Evolutionary conservation across 2,888 invertebrate species (phyloP), one percentile per base, ranked within the genome.

Genomic region (Mythimna loreyi): DNA sequence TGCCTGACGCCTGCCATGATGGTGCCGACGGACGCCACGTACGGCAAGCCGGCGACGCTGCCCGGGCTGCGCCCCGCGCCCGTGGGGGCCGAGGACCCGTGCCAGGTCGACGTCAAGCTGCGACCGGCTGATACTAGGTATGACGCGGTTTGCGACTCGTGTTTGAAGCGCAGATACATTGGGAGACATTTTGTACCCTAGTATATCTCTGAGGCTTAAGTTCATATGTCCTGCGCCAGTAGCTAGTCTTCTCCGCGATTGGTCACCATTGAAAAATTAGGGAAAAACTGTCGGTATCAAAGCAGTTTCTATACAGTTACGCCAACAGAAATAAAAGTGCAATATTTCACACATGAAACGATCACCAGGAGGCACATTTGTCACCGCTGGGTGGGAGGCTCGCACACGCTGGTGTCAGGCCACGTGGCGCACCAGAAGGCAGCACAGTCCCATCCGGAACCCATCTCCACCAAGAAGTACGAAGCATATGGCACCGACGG

Each of bases 401-500:
- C 86, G 0, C 81, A 80, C 68, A 80, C 82, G 16, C 52, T 80
- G 67, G 1, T 82, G 30, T 11, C 85, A 11, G 83, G 75, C 6
- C 75, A 75, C 67, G 81, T 84, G 53, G 58, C 76, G 52, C 86
- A 85, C 6, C 85, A 78, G 78, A 76, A 16, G 11, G 88, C 89
- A 0, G 63, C 58, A 0, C 77, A 76, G 0, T 0, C 64, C 7
- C 40, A 13, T 28, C 40, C 61, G 33, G 53, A 40, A 13, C 7
- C 23, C 1, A 36, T 52, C 9, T 84, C 84, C 63, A 85, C 86
- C 71, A 83, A 70, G 47, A 81, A 83, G 56, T 94, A 86, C 79
- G 23, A 76, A 0, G 93, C 87, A 8, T 82, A 80, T 61, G 95
- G 95, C 1, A 55, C 16, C 6, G 95, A 95, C 45, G 94, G 94